phyloP scores from a whole-genome alignment of 1,140 invertebrate genomes.

The Oryzaephilus surinamensis region DNA sequence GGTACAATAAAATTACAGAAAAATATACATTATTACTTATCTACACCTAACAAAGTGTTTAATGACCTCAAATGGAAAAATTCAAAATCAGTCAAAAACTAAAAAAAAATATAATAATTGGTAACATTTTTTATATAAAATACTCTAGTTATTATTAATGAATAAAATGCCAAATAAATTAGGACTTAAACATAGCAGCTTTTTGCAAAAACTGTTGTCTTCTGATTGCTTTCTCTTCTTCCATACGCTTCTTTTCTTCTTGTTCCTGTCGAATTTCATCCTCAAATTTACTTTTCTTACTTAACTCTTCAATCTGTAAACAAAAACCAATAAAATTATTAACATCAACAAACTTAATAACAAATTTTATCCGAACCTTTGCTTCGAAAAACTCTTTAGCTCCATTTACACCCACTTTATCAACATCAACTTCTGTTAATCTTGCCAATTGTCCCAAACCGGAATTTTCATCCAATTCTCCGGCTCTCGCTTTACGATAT shows the following conservation, averaged over 20 bases:
- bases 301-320: conserved; percentile 66
- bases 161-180: no score
- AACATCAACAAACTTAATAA: neutral
- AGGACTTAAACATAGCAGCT: conserved; percentile 9
- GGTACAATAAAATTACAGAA: no score
- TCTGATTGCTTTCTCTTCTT: conserved; percentile 5
- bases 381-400: conserved; percentile 88
- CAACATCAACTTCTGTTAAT: conserved; percentile 78
- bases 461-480: conserved; percentile 69
- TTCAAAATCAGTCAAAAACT: no score
- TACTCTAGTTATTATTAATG: no score
- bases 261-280: conserved; percentile 79
- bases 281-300: conserved; percentile 72
- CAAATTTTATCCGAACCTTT: conserved; percentile 45
- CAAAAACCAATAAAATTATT: conserved; percentile 5
- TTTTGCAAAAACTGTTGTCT: conserved; percentile 7
- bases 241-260: conserved; percentile 54
- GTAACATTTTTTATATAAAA: no score
- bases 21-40: no score
- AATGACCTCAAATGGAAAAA: no score
- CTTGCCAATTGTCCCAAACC: conserved; percentile 72
- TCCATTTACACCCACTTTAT: conserved; percentile 78
- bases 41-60: no score
- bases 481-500: conserved; percentile 76
- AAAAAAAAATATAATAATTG: no score